Conservation (phyloP, 1,140 invertebrate species). For the Himalopsyche phryganea region DNA sequence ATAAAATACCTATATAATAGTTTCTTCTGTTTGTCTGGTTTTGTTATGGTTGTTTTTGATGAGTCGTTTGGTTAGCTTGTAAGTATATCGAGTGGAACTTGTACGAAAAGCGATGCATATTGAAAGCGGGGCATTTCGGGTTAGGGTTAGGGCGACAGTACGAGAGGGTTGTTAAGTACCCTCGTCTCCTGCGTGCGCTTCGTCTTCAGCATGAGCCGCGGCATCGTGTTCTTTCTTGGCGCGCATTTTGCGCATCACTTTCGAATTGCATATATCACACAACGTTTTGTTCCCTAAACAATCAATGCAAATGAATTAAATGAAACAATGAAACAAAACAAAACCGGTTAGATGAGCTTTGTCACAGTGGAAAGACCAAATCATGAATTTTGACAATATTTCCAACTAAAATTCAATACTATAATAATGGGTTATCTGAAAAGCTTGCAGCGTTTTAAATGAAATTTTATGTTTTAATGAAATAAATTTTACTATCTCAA, state of each 20-base stretch:
- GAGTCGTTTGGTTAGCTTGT: background rate
- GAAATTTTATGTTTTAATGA: too few species aligned
- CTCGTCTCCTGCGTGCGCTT: conserved; percentile 46
- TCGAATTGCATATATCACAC: conserved; percentile 76
- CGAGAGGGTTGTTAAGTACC: conserved; percentile 41
- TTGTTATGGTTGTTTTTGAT: too few species aligned
- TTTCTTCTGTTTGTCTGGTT: too few species aligned
- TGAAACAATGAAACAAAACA: conserved; percentile 13
- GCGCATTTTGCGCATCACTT: conserved; percentile 62
- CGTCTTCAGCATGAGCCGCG: conserved; percentile 50
- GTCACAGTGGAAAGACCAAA: too few species aligned
- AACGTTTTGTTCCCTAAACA: conserved; percentile 78
- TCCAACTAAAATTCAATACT: too few species aligned
- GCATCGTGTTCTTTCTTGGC: conserved; percentile 59
- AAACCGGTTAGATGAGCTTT: background rate
- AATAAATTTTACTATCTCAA: too few species aligned
- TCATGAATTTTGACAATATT: too few species aligned
- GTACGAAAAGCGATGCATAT: background rate
- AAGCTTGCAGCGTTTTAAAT: too few species aligned
- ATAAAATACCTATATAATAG: too few species aligned
- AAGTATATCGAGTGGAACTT: background rate
- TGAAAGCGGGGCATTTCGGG: background rate
- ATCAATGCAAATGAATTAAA: conserved; percentile 20
- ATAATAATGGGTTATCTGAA: too few species aligned
- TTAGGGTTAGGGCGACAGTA: background rate